Base-by-base conservation (phyloP, 2,888 invertebrate species). In the Hirtodrosophila alboralis region DNA sequence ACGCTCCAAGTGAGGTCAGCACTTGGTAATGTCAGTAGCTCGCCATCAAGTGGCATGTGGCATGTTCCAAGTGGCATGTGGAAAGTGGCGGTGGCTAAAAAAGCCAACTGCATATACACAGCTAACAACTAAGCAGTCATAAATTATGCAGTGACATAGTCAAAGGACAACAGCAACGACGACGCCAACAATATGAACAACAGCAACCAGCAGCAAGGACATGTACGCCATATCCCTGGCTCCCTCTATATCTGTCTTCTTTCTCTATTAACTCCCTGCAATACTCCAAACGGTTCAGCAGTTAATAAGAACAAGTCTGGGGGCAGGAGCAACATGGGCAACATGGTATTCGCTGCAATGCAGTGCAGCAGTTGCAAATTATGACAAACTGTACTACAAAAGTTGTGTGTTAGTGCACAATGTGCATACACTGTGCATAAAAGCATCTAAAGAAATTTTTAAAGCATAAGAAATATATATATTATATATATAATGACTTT, bases 131-230 rank as follows among this genome's bases (percentile, higher is more conserved):
- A 79, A 83, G 84, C 65, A 79, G 79, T 84, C 76, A 81, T 81
- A 81, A 84, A 81, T 84, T 81, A 81, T 84, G 76, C 83, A 81
- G 83, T 71, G 75, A 84, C 79, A 81, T 65, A 76, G 79, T 67
- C 78, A 76, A 84, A 81, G 81, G 83, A 79, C 80, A 79, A 68
- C 68, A 60, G 45, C 43, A 41, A 36, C 44, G n/a, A 45, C 47
- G 21, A 52, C 13, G 27, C 45, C 40, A 41, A 34, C 52, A 40
- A 52, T 21, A 47, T 14, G 14, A 27, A 51, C 67, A 57, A 26
- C 30, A 27, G 36, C 21, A 18, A 23, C 40, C 26, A 54, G 56
- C 44, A 67, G 43, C 63, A 75, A 61, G 64, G 61, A 75, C 60
- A 65, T 71, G 66, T 53, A 64, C 78, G 70, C 63, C 69, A 75